Base-by-base conservation (phyloP, 2,797 vertebrate genomes). In the Sternotherus odoratus region DNA sequence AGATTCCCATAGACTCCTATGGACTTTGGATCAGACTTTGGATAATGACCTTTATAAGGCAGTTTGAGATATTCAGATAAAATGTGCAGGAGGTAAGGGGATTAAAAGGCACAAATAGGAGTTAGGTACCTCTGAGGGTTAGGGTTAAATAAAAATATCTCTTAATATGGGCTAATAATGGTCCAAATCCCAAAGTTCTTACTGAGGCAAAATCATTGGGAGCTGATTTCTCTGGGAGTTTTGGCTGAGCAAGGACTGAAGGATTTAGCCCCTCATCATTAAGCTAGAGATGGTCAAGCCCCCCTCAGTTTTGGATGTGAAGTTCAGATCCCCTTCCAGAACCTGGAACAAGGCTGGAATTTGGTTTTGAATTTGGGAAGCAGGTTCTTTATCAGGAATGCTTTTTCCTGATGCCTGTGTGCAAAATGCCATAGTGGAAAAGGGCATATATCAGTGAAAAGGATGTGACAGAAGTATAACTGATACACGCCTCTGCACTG, bases 11-110 rank as follows among this genome's bases (percentile, higher is more conserved):
- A 23, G 13, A 48, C 1, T 4, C 49, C 13, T 74, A 43, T 16
- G 12, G 36, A 5, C 49, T 2, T 0, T 1, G 6, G 33, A 12
- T 48, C 11, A 12, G 54, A 46, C 8, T 4, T 2, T 0, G 49
- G 69, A 0, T 69, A 24, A 5, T 16, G 4, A 7, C 1, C 4
- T 36, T 83, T 28, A 24, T 24, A 74, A 48, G 36, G 43, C 36
- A 57, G 0, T 0, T 49, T 50, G 57, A 63, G 12, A 15, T 43
- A 50, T 3, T 53, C 7, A 56, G 3, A 7, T 28, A 3, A 90
- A 81, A 57, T 4, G 56, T 4, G 4, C 6, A 15, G 77, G 79
- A n/a, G 0, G 19, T 33, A 11, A 5, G 51, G 74, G 3, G 77
- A 6, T 3, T 51, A 23, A 86, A 84, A 83, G 82, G 30, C 15